Conservation (phyloP, 2,888 invertebrate species). For the Oscheius myriophilus region DNA sequence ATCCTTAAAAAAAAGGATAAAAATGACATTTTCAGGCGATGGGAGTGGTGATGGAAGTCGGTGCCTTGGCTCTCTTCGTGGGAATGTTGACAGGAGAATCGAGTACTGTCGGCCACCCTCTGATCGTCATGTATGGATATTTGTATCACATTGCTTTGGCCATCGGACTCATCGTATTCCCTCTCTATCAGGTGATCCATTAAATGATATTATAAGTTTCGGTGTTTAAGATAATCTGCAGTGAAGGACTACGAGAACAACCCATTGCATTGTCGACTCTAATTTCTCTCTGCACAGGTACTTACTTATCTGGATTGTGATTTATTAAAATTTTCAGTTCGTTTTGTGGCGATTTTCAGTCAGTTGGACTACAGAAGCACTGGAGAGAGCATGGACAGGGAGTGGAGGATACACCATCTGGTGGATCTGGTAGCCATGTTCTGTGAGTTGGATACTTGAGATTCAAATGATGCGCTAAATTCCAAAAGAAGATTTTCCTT, state of each 20-base stretch:
- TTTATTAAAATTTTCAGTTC: slow-evolving; percentile 9
- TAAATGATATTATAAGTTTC: too few relatives aligned
- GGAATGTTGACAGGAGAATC: neutral
- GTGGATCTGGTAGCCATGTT: slow-evolving; percentile 17
- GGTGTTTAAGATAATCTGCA: slow-evolving; percentile 15
- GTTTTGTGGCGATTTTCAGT: slow-evolving; percentile 22
- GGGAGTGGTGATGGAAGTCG: slow-evolving; percentile 24
- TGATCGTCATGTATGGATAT: slow-evolving; percentile 28
- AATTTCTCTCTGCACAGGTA: slow-evolving; percentile 8
- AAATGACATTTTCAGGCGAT: slow-evolving; percentile 26
- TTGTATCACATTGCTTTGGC: slow-evolving; percentile 29
- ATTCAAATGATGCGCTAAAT: too few relatives aligned
- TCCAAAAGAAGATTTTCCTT: too few relatives aligned
- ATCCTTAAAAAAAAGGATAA: too few relatives aligned
- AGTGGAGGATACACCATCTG: slow-evolving; percentile 24
- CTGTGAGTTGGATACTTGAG: too few relatives aligned
- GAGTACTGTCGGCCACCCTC: slow-evolving; percentile 20
- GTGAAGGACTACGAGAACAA: slow-evolving; percentile 13
- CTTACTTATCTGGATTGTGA: neutral
- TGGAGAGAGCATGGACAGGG: slow-evolving; percentile 17
- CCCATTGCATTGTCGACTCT: slow-evolving; percentile 15
- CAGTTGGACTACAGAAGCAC: slow-evolving; percentile 29
- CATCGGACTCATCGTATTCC: slow-evolving; percentile 21
- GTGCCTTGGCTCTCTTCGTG: slow-evolving; percentile 17
- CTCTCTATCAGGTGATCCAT: slow-evolving; percentile 31